Evolutionary conservation across 1,140 invertebrate species (phyloP).

Genomic region (Drosophila obscura): DNA sequence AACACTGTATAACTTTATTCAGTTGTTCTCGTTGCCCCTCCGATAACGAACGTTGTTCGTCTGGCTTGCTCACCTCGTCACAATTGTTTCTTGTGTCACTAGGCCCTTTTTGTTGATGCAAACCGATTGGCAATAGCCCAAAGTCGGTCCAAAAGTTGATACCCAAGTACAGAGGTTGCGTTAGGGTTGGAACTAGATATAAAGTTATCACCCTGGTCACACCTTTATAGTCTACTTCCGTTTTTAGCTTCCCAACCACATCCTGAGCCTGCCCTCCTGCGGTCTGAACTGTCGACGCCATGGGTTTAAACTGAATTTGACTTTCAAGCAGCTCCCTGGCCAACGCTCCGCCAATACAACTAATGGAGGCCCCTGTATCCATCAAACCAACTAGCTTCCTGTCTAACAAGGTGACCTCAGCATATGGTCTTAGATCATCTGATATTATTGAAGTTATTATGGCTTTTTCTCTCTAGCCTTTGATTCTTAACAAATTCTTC

Average conservation of each 20-base stretch:
- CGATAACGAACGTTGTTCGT: not conserved
- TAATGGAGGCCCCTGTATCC: constrained; percentile 8
- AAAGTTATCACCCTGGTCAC: no score
- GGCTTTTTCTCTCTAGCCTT: not conserved
- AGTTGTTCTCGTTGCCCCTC: no score
- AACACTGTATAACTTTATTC: not conserved
- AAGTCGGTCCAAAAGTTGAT: no score
- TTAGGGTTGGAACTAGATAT: no score
- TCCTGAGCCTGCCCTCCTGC: no score
- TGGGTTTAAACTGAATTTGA: no score
- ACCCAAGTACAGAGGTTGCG: no score
- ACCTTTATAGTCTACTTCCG: no score
- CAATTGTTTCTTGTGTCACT: not conserved
- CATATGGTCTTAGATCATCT: not conserved
- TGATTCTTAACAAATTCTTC: not conserved
- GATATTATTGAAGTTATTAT: not conserved
- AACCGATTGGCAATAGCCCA: no score
- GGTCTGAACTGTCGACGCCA: no score
- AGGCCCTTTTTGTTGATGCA: not conserved
- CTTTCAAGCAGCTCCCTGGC: no score
- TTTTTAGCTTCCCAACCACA: no score
- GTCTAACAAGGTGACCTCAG: not conserved
- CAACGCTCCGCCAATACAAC: not conserved
- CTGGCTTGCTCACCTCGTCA: not conserved
- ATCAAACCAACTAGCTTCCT: not conserved